Base-by-base conservation (phyloP, 2,797 vertebrate species). In the Mormyrus proboscirostris region DNA sequence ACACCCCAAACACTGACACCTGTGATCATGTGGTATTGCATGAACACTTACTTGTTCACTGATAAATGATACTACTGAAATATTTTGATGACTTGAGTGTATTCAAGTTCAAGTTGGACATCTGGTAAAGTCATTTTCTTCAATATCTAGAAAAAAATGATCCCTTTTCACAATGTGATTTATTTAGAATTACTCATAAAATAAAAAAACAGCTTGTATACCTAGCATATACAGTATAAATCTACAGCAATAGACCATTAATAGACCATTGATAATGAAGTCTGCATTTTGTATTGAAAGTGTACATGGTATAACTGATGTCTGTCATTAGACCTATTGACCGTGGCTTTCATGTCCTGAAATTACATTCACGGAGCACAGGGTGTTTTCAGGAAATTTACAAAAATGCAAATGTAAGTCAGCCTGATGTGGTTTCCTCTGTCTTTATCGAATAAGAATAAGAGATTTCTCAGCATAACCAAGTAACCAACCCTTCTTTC, bases 371-470 rank as follows among this genome's bases (percentile, higher is more conserved):
- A 12, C 0, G 2, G 73, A 79, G 55, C 19, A 10, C 41, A 2
- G 55, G 44, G 44, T 69, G 44, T 12, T 7, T 41, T 38, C 6
- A 25, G 33, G 44, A 86, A 89, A 73, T 87, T 33, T 49, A 87
- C 33, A 9, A 22, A 41, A 59, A 90, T 33, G 73, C 69, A 22
- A 51, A 53, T 0, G 2, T 16, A 57, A 14, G 8, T 41, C 47
- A 84, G 44, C 4, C 59, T 5, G 59, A 29, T 79, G 4, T 16
- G 29, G 4, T 38, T 49, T 38, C 19, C 85, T 76, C 29, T 69
- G 41, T 55, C 84, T 82, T 59, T 22, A 49, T 88, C 16, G 49
- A 85, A 83, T 88, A 50, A 62, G 69, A 84, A 88, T 84, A 49
- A 79, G 33, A 59, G 33, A 41, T n/a, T 79, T 79, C 12, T 7